Evolutionary conservation across 2,113 vertebrate species (phyloP).

Genomic region (Pterocles orientalis): DNA sequence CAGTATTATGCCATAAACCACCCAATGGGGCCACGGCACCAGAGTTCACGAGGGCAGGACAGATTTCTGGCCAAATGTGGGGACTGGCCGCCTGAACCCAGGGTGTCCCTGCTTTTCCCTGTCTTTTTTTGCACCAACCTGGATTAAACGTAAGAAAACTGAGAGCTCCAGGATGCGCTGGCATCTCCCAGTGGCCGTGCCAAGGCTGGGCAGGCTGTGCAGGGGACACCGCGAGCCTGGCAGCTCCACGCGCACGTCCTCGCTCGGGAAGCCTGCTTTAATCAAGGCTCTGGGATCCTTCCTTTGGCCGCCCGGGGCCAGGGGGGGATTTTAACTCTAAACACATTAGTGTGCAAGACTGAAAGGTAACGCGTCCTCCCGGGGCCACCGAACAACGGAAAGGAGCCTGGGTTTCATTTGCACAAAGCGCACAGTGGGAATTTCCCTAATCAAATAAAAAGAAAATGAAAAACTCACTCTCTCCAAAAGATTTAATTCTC

Average conservation of each 20-base stretch:
- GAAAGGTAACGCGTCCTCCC: constrained; percentile 78
- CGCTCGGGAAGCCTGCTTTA: constrained; percentile 70
- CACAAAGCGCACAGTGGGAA: constrained; percentile 69
- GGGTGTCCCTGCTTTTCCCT: background rate
- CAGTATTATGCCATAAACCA: background rate
- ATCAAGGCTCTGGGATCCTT: constrained; percentile 78
- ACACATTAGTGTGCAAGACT: constrained; percentile 77
- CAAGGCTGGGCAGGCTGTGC: background rate
- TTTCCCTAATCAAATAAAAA: constrained; percentile 84
- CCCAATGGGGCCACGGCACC: background rate
- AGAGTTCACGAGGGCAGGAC: background rate
- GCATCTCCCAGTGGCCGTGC: accelerated
- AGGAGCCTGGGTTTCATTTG: constrained; percentile 82
- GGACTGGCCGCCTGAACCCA: background rate
- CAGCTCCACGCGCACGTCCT: constrained; percentile 46
- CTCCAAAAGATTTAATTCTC: constrained; percentile 79
- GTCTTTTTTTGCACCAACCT: background rate
- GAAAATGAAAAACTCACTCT: constrained; percentile 79
- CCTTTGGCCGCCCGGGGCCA: constrained; percentile 63
- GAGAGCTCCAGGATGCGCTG: background rate
- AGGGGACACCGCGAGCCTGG: background rate
- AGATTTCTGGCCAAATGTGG: background rate
- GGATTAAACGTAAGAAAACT: background rate
- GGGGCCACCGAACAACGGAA: constrained; percentile 70
- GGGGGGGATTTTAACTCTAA: constrained; percentile 74